Conservation (phyloP, 2,888 invertebrate species). For the Caenorhabditis imperialis region DNA sequence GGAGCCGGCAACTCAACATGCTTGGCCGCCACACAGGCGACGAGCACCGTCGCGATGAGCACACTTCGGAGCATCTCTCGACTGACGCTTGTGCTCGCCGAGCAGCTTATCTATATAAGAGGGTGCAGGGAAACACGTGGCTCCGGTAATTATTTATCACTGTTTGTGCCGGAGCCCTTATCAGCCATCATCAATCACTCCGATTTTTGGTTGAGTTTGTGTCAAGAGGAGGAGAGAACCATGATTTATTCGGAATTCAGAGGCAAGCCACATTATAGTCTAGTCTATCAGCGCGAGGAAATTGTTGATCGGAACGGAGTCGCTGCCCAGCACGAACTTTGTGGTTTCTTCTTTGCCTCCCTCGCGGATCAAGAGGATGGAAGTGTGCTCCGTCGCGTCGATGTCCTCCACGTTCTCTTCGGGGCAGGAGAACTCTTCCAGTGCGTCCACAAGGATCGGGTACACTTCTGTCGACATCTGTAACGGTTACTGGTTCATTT, state of each 20-base stretch:
- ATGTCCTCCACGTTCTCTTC: conserved; percentile 6
- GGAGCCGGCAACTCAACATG: conserved; percentile 71
- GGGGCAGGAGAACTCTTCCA: not conserved
- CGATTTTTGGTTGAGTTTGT: conserved; percentile 33
- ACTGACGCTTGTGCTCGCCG: not conserved
- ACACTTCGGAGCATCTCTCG: conserved; percentile 17
- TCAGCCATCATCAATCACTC: conserved; percentile 31
- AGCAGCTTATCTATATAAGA: conserved; percentile 14
- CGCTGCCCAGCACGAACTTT: conserved; percentile 22
- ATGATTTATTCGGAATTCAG: not conserved
- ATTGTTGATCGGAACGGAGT: conserved; percentile 5
- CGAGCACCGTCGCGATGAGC: conserved; percentile 20
- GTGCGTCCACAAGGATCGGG: conserved; percentile 22
- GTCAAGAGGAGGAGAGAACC: not conserved
- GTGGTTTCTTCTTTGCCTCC: too few relatives aligned
- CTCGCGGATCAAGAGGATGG: not conserved
- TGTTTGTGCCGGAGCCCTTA: not conserved
- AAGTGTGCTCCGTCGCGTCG: not conserved
- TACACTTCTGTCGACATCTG: conserved; percentile 33
- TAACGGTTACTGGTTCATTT: too few relatives aligned
- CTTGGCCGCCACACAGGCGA: conserved; percentile 24
- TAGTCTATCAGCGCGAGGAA: conserved; percentile 21
- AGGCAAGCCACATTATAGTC: conserved; percentile 10
- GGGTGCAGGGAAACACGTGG: conserved; percentile 26
- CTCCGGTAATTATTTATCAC: conserved; percentile 3